Percentiles rank a stretch among this genome's conserved stretches.
phyloP scores from a whole-genome alignment of 2,888 invertebrate genomes.

The Rotaria sp. region DNA sequence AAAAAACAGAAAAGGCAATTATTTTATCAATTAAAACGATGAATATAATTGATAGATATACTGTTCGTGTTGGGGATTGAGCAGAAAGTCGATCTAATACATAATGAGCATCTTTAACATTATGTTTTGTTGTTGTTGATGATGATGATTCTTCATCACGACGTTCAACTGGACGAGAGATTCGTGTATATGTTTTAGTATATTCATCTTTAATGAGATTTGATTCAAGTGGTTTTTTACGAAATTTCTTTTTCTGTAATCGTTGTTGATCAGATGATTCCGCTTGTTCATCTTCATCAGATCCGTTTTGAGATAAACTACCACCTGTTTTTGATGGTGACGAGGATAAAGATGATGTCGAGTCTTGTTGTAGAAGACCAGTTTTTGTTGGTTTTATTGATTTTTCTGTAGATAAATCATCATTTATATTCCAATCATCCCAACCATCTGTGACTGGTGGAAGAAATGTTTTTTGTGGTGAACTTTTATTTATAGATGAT shows the following conservation, averaged over 20 bases:
- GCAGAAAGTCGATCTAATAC: background rate
- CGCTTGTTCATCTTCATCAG: too few relatives aligned
- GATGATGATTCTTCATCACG: background rate
- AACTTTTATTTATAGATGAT: too few relatives aligned
- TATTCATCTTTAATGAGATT: background rate
- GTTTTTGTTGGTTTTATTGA: too few relatives aligned
- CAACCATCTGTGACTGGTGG: too few relatives aligned
- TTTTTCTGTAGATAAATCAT: too few relatives aligned
- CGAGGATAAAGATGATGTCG: background rate
- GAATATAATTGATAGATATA: background rate
- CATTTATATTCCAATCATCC: too few relatives aligned
- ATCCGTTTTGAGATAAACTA: background rate
- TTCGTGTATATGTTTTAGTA: background rate
- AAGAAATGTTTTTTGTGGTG: too few relatives aligned
- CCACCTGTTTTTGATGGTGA: background rate
- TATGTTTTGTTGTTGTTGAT: background rate
- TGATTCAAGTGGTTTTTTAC: background rate
- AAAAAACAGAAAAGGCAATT: background rate
- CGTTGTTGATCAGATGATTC: background rate
- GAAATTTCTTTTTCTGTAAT: background rate
- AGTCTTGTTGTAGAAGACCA: background rate
- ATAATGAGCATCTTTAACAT: constrained; percentile 10
- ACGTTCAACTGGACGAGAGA: background rate
- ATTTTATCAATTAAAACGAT: background rate
- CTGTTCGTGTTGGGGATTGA: background rate